A percentile compares a stretch with the other conserved stretches of the same genome.
Evolutionary conservation across 2,888 invertebrate genomes (phyloP).

Genomic region (Encarsia formosa): DNA sequence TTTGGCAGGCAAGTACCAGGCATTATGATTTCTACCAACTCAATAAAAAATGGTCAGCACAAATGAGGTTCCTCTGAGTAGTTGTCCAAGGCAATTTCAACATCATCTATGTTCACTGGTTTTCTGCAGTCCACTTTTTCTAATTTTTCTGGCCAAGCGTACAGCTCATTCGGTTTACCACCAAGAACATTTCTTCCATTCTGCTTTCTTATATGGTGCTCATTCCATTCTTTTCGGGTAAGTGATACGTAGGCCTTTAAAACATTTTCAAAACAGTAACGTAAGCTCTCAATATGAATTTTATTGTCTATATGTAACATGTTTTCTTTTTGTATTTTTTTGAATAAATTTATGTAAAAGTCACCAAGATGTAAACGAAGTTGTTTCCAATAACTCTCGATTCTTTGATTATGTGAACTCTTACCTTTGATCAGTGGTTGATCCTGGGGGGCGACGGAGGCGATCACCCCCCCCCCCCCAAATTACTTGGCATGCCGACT

Average conservation of each 20-base stretch:
- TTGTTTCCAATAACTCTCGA: conserved; percentile 22
- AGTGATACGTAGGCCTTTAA: conserved; percentile 4
- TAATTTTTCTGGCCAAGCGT: neutral
- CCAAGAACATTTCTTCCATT: conserved; percentile 1
- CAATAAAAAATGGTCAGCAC: neutral
- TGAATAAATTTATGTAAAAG: conserved; percentile 24
- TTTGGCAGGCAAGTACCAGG: no score
- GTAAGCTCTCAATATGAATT: conserved; percentile 13
- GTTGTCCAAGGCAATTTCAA: neutral
- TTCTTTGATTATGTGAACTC: conserved; percentile 23
- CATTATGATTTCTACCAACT: neutral
- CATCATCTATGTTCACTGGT: neutral
- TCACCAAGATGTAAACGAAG: conserved; percentile 12
- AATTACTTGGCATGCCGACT: no score
- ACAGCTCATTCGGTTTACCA: conserved; percentile 8
- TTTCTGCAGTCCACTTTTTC: neutral
- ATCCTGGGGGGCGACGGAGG: no score
- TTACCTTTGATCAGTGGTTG: no score
- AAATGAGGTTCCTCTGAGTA: neutral
- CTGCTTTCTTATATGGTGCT: conserved; percentile 13
- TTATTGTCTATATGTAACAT: conserved; percentile 6
- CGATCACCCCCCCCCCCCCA: no score
- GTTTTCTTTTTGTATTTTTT: conserved; percentile 12
- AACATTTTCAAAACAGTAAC: conserved; percentile 19
- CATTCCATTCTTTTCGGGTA: no score